These are phyloP conservation scores for Acleris literana DNA, from an alignment of 2,888 invertebrate species.

Conservation along the genomic window DNA sequence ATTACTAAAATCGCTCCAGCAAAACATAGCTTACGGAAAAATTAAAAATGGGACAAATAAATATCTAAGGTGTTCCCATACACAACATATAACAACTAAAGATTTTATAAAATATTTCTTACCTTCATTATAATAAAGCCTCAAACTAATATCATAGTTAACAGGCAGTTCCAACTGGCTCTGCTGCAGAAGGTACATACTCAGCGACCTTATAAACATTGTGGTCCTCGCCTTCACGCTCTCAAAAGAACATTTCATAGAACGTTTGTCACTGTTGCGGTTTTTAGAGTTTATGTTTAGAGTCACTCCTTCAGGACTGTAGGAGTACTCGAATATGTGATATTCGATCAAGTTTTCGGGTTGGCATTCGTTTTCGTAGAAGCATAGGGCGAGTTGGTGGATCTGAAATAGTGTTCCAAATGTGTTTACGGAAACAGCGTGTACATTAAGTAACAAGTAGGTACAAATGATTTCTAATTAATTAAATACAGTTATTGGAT, in stretches of 20 bases:
- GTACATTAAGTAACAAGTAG: no score
- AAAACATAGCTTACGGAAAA: no score
- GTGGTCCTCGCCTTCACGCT: slow-evolving; percentile 55
- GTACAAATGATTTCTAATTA: no score
- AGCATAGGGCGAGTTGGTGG: slow-evolving; percentile 66
- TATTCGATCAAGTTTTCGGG: slow-evolving; percentile 67
- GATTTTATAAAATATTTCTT: slow-evolving; percentile 24
- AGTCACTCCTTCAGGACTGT: slow-evolving; percentile 54
- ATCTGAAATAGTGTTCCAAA: slow-evolving; percentile 54
- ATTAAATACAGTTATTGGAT: no score
- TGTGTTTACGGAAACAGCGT: no score
- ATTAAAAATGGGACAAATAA: no score
- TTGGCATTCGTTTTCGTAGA: slow-evolving; percentile 64
- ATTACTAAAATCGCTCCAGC: no score
- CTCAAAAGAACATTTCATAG: slow-evolving; percentile 53
- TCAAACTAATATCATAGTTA: slow-evolving; percentile 58
- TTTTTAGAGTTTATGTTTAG: slow-evolving; percentile 56
- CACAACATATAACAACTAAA: no score
- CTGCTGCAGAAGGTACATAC: slow-evolving; percentile 54
- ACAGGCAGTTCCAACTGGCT: slow-evolving; percentile 48
- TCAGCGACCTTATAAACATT: slow-evolving; percentile 52
- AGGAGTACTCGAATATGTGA: slow-evolving; percentile 65
- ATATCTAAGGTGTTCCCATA: no score
- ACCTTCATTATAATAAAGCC: slow-evolving; percentile 73
- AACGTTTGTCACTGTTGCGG: slow-evolving; percentile 42